Conservation (phyloP, 2,888 invertebrate genomes). For the Oscheius sp. region DNA sequence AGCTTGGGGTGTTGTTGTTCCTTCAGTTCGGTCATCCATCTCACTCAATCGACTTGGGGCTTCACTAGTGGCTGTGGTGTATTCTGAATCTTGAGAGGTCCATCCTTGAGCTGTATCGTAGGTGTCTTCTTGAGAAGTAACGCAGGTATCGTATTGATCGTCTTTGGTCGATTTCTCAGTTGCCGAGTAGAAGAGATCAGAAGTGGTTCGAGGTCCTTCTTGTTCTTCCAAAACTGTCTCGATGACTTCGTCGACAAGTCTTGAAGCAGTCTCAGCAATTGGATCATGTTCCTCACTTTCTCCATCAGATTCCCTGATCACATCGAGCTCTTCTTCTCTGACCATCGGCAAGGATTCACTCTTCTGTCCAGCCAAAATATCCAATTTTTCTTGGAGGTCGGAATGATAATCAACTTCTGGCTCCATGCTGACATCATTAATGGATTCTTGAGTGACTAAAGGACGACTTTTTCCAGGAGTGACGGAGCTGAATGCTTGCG, state of each 20-base stretch:
- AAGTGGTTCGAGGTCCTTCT: constrained; percentile 34
- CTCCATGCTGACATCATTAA: constrained; percentile 53
- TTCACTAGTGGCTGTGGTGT: constrained; percentile 49
- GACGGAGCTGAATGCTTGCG: neutral
- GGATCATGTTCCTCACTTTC: constrained; percentile 39
- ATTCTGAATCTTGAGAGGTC: constrained; percentile 58
- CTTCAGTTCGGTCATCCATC: constrained; percentile 39
- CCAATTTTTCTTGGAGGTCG: constrained; percentile 56
- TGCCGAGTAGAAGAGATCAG: constrained; percentile 44
- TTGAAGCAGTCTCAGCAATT: constrained; percentile 34
- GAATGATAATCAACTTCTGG: constrained; percentile 58
- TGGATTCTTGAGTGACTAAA: constrained; percentile 51
- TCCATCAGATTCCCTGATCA: constrained; percentile 37
- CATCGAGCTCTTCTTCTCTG: constrained; percentile 44
- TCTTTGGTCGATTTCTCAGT: constrained; percentile 44
- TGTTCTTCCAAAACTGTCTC: constrained; percentile 35
- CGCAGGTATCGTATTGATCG: constrained; percentile 57
- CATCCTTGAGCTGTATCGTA: constrained; percentile 54
- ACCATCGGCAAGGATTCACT: constrained; percentile 16
- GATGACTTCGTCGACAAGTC: constrained; percentile 46
- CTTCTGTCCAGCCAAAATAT: constrained; percentile 48
- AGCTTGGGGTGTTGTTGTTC: constrained; percentile 46
- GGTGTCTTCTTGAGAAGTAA: constrained; percentile 58
- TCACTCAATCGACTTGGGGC: constrained; percentile 44
- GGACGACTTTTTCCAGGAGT: neutral